Conservation (phyloP, 2,797 vertebrate genomes). For the Clarias laeviceps region DNA sequence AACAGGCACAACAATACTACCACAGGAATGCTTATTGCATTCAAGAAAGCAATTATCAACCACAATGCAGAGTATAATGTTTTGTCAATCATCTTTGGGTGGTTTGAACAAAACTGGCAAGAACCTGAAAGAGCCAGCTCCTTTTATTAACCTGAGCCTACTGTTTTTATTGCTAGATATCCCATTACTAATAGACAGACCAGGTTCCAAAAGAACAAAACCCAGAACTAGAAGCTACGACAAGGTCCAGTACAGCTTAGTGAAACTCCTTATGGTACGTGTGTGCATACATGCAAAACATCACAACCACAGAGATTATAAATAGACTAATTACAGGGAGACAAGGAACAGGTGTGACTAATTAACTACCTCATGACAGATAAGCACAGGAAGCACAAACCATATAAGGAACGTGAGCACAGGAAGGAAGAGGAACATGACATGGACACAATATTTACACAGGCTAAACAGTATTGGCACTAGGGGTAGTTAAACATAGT, state of each 20-base stretch:
- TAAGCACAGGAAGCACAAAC: not conserved
- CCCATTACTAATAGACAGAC: not conserved
- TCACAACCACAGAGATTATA: not conserved
- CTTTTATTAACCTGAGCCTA: not conserved
- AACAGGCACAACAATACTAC: not conserved
- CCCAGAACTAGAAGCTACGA: too few relatives aligned
- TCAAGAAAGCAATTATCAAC: not conserved
- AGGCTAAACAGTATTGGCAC: not conserved
- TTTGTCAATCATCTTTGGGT: not conserved
- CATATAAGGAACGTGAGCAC: not conserved
- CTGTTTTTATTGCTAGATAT: too few relatives aligned
- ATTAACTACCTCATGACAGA: slow-evolving; percentile 1
- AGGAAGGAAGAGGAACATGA: not conserved
- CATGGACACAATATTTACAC: not conserved
- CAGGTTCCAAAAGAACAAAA: not conserved
- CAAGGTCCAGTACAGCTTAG: not conserved
- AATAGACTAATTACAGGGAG: slow-evolving; percentile 15
- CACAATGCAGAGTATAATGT: not conserved
- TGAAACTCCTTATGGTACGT: not conserved
- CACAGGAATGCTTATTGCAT: not conserved
- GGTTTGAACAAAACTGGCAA: not conserved
- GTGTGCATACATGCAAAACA: not conserved
- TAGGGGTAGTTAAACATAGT: not conserved
- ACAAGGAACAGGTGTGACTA: slow-evolving; percentile 16
- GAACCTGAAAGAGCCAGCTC: not conserved